Evolutionary conservation across 2,888 invertebrate genomes (phyloP).

Genomic region (Xestia xanthographa): DNA sequence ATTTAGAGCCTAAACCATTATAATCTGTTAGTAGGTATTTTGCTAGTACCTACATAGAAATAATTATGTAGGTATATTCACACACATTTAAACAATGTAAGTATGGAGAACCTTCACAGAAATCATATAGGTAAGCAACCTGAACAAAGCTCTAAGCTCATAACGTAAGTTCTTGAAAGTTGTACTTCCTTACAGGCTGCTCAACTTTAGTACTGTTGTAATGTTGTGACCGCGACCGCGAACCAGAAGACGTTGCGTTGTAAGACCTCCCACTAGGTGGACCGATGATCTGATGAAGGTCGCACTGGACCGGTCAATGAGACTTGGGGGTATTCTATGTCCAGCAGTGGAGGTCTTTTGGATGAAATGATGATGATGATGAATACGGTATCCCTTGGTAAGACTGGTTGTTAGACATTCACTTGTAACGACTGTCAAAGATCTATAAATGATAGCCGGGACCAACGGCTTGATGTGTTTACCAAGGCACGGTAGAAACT

Average conservation of each 20-base stretch:
- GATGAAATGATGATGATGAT: too few relatives aligned
- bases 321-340: too few relatives aligned
- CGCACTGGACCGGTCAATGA: too few relatives aligned
- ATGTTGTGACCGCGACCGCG: too few relatives aligned
- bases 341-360: too few relatives aligned
- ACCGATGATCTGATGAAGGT: too few relatives aligned
- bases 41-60: neutral
- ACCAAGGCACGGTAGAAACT: neutral
- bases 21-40: neutral
- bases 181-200: neutral
- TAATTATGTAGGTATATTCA: neutral
- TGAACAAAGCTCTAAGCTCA: neutral
- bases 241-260: too few relatives aligned
- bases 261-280: too few relatives aligned
- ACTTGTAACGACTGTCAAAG: neutral
- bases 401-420: too few relatives aligned
- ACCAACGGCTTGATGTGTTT: neutral
- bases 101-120: neutral
- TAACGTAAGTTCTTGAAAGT: constrained; percentile 5
- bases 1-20: neutral
- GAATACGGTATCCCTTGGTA: neutral
- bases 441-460: neutral
- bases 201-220: neutral
- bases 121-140: neutral
- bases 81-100: neutral